Conservation (phyloP, 2,888 invertebrate genomes). For the Papilio demoleus region DNA sequence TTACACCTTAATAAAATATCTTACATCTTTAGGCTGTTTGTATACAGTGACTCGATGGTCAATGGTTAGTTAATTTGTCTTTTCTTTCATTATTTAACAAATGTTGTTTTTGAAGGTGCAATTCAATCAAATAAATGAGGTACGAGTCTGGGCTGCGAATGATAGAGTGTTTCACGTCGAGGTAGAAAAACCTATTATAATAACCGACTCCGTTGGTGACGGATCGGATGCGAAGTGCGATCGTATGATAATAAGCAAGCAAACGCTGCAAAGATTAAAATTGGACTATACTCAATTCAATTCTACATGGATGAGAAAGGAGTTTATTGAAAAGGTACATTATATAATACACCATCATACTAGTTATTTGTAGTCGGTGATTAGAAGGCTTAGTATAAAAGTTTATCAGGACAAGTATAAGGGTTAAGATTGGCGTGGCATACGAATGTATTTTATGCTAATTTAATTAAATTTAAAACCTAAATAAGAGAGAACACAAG, state of each 20-base stretch:
- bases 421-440: no score
- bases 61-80: no score
- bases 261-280: constrained; percentile 53
- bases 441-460: no score
- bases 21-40: no score
- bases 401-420: background rate
- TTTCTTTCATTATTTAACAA: no score
- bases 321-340: constrained; percentile 67
- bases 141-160: constrained; percentile 68
- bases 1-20: no score
- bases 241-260: constrained; percentile 55
- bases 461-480: no score
- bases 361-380: background rate
- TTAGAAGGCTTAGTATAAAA: background rate
- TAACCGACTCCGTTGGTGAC: constrained; percentile 50
- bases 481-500: no score
- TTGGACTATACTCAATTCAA: constrained; percentile 66
- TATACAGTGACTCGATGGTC: no score
- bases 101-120: constrained; percentile 54
- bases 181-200: constrained; percentile 62
- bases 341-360: background rate
- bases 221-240: constrained; percentile 50
- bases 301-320: constrained; percentile 71
- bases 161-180: constrained; percentile 68
- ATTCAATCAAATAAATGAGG: constrained; percentile 59